Conservation (phyloP, 2,888 invertebrate species). For the Heteromurus nitidus region DNA sequence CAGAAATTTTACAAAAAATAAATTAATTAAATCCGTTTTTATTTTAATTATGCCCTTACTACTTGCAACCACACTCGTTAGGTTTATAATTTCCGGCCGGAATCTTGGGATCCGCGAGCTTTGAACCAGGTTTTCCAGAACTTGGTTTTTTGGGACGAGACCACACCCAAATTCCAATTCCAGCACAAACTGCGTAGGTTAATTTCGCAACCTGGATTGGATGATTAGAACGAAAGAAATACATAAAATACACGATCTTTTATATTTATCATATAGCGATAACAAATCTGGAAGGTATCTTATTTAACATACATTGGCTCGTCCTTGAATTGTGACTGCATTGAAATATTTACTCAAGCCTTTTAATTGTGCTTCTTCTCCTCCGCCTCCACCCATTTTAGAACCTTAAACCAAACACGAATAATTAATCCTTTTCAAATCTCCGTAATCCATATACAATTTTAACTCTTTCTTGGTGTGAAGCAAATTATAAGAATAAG, state of each 20-base stretch:
- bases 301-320: constrained; percentile 52
- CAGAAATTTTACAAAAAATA: too few species aligned
- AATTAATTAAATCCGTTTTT: too few species aligned
- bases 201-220: constrained; percentile 55
- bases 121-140: background rate
- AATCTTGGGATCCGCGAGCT: constrained; percentile 1
- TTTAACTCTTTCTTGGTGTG: too few species aligned
- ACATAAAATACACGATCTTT: background rate
- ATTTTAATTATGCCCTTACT: too few species aligned
- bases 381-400: constrained; percentile 25
- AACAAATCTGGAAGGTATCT: background rate
- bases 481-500: too few species aligned
- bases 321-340: constrained; percentile 51
- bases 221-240: background rate
- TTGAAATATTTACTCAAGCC: constrained; percentile 60
- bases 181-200: constrained; percentile 53
- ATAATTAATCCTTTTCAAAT: too few species aligned
- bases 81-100: background rate
- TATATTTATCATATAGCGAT: background rate
- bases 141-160: constrained; percentile 31
- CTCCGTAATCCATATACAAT: too few species aligned
- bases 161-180: constrained; percentile 37
- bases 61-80: too few species aligned
- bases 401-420: too few species aligned
- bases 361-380: constrained; percentile 50